These are phyloP conservation scores for Hyppa rectilinea DNA, from an alignment of 2,888 invertebrate genomes.

Conservation along the genomic window DNA sequence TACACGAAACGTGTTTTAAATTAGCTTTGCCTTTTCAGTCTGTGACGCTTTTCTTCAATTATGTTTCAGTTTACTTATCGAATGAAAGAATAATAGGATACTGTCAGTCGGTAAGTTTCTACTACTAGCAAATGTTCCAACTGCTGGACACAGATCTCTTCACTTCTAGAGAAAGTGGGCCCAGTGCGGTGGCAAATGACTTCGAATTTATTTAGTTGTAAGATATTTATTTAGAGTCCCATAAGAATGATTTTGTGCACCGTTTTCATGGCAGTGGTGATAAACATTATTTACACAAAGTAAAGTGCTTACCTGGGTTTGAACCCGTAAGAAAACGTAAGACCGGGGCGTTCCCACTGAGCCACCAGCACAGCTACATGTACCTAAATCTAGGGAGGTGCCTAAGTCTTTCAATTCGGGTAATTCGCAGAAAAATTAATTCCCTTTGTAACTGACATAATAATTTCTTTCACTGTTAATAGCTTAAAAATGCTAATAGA, in stretches of 20 bases:
- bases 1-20: slow-evolving; percentile 31
- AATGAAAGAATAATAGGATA: slow-evolving; percentile 54
- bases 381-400: background rate
- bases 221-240: too few species aligned
- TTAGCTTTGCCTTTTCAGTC: slow-evolving; percentile 24
- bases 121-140: background rate
- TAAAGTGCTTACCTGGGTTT: too few species aligned
- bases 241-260: too few species aligned
- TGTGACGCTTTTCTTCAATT: slow-evolving; percentile 34
- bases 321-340: too few species aligned
- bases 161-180: too few species aligned
- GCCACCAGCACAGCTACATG: too few species aligned
- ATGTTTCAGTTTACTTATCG: slow-evolving; percentile 21
- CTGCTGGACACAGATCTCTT: too few species aligned
- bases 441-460: background rate
- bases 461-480: background rate
- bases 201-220: too few species aligned
- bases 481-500: slow-evolving; percentile 5
- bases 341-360: too few species aligned
- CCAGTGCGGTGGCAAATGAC: too few species aligned
- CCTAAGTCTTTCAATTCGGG: background rate
- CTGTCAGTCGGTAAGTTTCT: background rate
- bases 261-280: too few species aligned
- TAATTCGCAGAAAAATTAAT: background rate
- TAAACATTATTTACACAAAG: too few species aligned